These are phyloP conservation scores for Macrotrachela quadricornifera DNA, from an alignment of 1,140 invertebrate genomes.

Conservation along the genomic window DNA sequence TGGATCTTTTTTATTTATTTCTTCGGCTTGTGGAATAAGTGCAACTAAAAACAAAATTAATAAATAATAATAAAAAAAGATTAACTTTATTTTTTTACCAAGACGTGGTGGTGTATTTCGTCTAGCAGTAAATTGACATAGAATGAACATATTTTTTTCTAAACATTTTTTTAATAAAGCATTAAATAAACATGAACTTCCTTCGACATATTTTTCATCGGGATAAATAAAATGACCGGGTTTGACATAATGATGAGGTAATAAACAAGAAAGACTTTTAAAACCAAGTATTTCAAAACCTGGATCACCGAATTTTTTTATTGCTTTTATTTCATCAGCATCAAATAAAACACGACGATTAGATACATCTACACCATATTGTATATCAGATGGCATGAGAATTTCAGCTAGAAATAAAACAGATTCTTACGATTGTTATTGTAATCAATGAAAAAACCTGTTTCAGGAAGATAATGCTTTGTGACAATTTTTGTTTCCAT, in stretches of 20 bases:
- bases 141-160: slow-evolving; percentile 25
- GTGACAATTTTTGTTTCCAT: slow-evolving; percentile 28
- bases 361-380: slow-evolving; percentile 27
- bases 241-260: slow-evolving; percentile 30
- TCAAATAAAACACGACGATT: slow-evolving; percentile 30
- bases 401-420: slow-evolving; percentile 47
- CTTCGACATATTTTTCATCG: slow-evolving; percentile 29
- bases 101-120: slow-evolving; percentile 28
- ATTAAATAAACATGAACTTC: slow-evolving; percentile 32
- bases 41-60: background rate
- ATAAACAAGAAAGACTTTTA: slow-evolving; percentile 27
- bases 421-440: slow-evolving; percentile 60
- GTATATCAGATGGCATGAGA: slow-evolving; percentile 31
- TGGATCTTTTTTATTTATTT: slow-evolving; percentile 30
- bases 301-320: slow-evolving; percentile 28
- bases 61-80: slow-evolving; percentile 31
- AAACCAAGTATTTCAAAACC: slow-evolving; percentile 33
- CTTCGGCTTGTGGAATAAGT: background rate
- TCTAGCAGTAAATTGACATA: slow-evolving; percentile 31
- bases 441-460: background rate
- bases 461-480: slow-evolving; percentile 21
- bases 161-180: slow-evolving; percentile 32
- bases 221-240: slow-evolving; percentile 35
- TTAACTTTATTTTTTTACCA: slow-evolving; percentile 55
- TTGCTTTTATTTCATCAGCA: slow-evolving; percentile 30